Base-by-base conservation (phyloP, 2,888 invertebrate genomes). In the Drosophila kokeensis region DNA sequence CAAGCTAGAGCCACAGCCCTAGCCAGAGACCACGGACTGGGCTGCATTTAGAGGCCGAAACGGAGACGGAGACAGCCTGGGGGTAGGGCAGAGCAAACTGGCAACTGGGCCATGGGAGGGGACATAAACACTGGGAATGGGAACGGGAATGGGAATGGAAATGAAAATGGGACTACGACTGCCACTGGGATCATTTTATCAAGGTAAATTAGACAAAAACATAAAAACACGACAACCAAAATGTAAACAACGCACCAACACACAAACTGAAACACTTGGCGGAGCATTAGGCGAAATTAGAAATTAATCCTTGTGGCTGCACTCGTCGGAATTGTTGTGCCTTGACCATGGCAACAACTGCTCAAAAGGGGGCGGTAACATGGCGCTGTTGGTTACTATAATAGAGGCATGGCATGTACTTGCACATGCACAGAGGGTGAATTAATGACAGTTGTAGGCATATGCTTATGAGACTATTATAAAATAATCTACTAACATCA, bases 141-240 rank as follows among this genome's bases (percentile, higher is more conserved):
- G 40, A 45, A 52, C 38, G 63, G 27, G 34, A 53, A 38, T 69
- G 69, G n/a, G 36, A 42, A n/a, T 57, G 34, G 34, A 15, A 36
- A 55, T 57, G 49, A 67, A 32, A 69, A 53, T 53, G 69, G 42
- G 42, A 68, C 52, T 18, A 48, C 36, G 29, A 34, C 49, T 45
- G 48, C 57, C 68, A 81, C 58, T 82, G 79, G 77, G 72, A 77
- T 73, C 77, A 60, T 84, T 85, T 80, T 77, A 90, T 91, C 90
- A 90, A 91, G 89, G 92, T 91, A 89, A 92, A 91, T 92, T 91
- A 90, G 86, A 89, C 55, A 68, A 59, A 69, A 69, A 74, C 71
- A 77, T 30, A 63, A 69, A 73, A 71, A 73, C 71, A 75, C 74
- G 54, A 63, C 81, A 75, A 60, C 70, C 83, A 69, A 79, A 83